These are phyloP conservation scores for Allolobophora icterica DNA, from an alignment of 2,888 invertebrate species.

Conservation along the genomic window DNA sequence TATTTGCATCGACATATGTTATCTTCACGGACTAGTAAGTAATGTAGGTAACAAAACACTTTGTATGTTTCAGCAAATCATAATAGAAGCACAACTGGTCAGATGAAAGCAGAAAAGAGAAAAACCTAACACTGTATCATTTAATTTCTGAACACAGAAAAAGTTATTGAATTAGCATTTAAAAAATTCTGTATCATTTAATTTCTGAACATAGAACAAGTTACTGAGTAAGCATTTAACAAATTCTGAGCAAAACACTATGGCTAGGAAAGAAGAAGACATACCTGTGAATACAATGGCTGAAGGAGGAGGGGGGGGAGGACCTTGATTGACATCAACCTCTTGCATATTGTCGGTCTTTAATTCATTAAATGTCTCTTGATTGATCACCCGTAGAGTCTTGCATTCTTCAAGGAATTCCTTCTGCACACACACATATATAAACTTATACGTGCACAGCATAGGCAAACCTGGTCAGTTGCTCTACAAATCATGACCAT, in stretches of 20 bases:
- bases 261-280: not conserved
- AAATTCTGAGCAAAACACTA: too few relatives aligned
- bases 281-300: slow-evolving; percentile 24
- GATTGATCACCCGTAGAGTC: slow-evolving; percentile 85
- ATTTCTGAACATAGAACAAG: too few relatives aligned
- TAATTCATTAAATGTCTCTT: slow-evolving; percentile 82
- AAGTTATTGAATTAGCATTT: too few relatives aligned
- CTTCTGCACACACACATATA: not conserved
- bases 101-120: too few relatives aligned
- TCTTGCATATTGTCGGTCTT: slow-evolving; percentile 69
- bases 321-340: slow-evolving; percentile 73
- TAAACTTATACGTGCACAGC: not conserved
- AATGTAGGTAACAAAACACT: not conserved
- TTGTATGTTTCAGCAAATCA: not conserved
- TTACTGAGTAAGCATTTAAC: too few relatives aligned
- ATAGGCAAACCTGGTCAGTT: not conserved
- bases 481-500: not conserved
- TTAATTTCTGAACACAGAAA: too few relatives aligned
- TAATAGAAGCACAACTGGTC: too few relatives aligned
- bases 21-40: not conserved
- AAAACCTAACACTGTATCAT: too few relatives aligned
- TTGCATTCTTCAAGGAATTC: slow-evolving; percentile 58
- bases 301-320: slow-evolving; percentile 73
- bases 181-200: too few relatives aligned
- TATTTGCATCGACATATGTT: too few relatives aligned